These are phyloP conservation scores for Protula sp. DNA, from an alignment of 2,888 invertebrate species.

Conservation along the genomic window DNA sequence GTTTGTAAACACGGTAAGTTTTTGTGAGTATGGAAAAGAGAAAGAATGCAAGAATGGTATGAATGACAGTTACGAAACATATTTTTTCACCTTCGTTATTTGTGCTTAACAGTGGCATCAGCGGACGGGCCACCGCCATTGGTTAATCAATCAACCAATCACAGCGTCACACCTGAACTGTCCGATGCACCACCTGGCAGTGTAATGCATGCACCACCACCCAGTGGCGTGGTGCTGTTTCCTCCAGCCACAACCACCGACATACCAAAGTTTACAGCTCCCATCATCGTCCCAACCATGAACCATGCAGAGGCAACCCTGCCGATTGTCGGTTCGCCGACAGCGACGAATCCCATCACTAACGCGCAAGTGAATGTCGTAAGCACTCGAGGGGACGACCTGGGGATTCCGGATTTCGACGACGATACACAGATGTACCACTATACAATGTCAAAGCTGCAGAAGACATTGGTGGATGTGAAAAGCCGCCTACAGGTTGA, in stretches of 20 bases:
- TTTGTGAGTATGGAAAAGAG: too few relatives aligned
- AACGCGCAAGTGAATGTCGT: conserved; percentile 4
- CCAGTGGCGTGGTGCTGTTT: conserved; percentile 10
- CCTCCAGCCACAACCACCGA: conserved; percentile 22
- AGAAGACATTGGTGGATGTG: conserved; percentile 14
- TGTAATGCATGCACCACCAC: conserved; percentile 6
- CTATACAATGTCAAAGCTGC: conserved; percentile 20
- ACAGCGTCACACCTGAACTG: too few relatives aligned
- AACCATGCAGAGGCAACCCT: conserved; percentile 2
- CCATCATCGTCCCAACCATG: conserved; percentile 27
- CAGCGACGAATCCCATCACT: conserved; percentile 8
- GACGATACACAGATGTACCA: conserved; percentile 27
- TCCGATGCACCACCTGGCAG: too few relatives aligned
- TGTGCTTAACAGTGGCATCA: too few relatives aligned
- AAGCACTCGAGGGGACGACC: neutral
- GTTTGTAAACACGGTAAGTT: too few relatives aligned
- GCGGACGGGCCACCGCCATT: too few relatives aligned
- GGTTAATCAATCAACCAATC: too few relatives aligned
- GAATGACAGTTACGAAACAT: too few relatives aligned
- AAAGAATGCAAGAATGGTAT: too few relatives aligned
- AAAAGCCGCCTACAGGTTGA: conserved; percentile 9
- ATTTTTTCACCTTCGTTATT: too few relatives aligned
- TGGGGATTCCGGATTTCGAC: conserved; percentile 23
- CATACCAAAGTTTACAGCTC: conserved; percentile 20
- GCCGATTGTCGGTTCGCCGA: neutral